Conservation (phyloP, 2,888 invertebrate genomes). For the Dolichopus griseipennis region DNA sequence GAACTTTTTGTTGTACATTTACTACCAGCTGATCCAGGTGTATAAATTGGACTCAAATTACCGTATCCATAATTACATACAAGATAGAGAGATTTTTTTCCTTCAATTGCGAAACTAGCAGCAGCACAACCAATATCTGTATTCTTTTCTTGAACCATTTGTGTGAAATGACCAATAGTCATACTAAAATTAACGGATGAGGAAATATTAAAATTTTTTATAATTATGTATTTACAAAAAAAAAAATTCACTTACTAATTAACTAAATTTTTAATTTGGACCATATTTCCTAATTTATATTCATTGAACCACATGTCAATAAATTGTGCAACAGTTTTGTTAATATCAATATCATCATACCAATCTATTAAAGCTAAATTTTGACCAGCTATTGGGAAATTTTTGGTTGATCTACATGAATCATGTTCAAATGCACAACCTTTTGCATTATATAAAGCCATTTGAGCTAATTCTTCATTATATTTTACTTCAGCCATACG, state of each 20-base stretch:
- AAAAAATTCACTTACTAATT: too few species aligned
- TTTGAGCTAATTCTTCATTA: constrained; percentile 28
- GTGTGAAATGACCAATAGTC: not conserved
- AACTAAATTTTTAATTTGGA: not conserved
- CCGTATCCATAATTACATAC: constrained; percentile 12
- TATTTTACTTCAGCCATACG: constrained; percentile 33
- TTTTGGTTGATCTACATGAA: not conserved
- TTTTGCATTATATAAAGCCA: constrained; percentile 23
- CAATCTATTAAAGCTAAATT: not conserved
- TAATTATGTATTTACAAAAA: too few species aligned
- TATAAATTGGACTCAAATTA: constrained; percentile 2
- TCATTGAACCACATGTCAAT: not conserved
- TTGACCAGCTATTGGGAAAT: not conserved
- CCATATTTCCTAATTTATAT: not conserved
- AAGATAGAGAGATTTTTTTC: not conserved
- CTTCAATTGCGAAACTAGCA: not conserved
- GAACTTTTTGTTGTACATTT: constrained; percentile 1
- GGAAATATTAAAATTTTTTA: too few species aligned
- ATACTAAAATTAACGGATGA: too few species aligned
- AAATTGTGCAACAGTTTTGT: not conserved
- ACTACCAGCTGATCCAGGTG: not conserved
- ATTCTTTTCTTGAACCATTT: not conserved
- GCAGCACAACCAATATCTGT: not conserved
- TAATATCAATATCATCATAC: not conserved
- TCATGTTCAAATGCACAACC: not conserved